Evolutionary conservation across 2,888 invertebrate species (phyloP), one percentile per base, ranked within the genome.

Genomic region (Himalopsyche anomala): DNA sequence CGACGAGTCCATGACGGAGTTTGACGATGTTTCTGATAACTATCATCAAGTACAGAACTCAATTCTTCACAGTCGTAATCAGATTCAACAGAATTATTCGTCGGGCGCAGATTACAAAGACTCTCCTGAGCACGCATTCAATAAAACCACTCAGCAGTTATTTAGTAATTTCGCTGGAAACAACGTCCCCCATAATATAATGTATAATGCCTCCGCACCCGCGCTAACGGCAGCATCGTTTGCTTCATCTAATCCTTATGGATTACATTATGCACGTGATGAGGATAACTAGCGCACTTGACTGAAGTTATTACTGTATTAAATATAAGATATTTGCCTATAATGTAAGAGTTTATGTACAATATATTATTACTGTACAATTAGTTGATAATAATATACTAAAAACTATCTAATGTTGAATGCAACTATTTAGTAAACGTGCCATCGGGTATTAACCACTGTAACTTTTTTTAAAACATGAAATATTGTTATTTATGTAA

Each of bases 101-200:
- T 36, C 80, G 15, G 19, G 82, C 5, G 56, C 69, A 15, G 87
- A 87, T 45, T 88, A 87, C 56, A 88, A 88, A 85, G 87, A 88
- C n/a, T 69, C 62, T 79, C 83, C 79, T n/a, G 87, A 87, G 8
- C 79, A 74, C 15, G 82, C 83, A 6, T 88, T 87, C 69, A 83
- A 74, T 15, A 88, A 88, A 82, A 84, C 69, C 12, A 28, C 86
- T 4, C 88, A 88, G 40, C 88, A 88, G 51, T n/a, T 87, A 80
- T 88, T 83, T 54, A 55, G 81, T 12, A 87, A 74, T 79, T 88
- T 87, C 51, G 81, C 81, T n/a, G 83, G 62, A 6, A 87, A 86
- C 51, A 79, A 84, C 38, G 85, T 85, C 11, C 80, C 84, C 9
- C 86, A 84, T 80, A 62, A 62, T 62, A 62, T 62, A 4, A 62